These are phyloP conservation scores for Allophyes oxyacanthae DNA, from an alignment of 2,888 invertebrate genomes.

Conservation along the genomic window DNA sequence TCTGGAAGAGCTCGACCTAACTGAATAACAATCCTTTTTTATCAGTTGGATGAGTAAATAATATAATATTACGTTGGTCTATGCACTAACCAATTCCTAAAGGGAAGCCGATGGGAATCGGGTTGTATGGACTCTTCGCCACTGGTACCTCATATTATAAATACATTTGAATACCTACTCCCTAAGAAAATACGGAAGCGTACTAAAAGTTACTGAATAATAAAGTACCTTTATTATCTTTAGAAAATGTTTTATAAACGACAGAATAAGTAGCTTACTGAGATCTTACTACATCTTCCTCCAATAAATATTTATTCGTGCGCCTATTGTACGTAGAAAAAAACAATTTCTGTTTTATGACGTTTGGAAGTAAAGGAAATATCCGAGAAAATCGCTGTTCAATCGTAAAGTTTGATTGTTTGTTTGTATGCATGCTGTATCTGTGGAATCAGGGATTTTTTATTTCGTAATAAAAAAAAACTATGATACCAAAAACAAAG, in stretches of 20 bases:
- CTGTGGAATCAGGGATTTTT: conserved; percentile 7
- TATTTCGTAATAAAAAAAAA: too few relatives aligned
- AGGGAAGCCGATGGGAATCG: too few relatives aligned
- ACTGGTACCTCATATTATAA: too few relatives aligned
- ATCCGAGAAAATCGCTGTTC: conserved; percentile 34
- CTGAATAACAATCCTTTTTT: too few relatives aligned
- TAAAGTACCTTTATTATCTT: conserved; percentile 47
- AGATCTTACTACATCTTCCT: conserved; percentile 28
- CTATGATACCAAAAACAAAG: not conserved
- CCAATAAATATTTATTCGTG: conserved; percentile 55
- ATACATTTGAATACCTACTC: too few relatives aligned
- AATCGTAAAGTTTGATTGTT: conserved; percentile 51
- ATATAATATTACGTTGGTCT: too few relatives aligned
- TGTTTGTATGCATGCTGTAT: conserved; percentile 50
- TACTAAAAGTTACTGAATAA: conserved; percentile 40
- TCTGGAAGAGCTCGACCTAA: too few relatives aligned
- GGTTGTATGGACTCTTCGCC: too few relatives aligned
- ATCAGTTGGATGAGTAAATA: too few relatives aligned
- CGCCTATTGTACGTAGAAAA: conserved; percentile 31
- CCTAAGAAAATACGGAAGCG: conserved; percentile 1
- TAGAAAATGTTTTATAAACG: conserved; percentile 47
- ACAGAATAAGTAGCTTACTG: conserved; percentile 42
- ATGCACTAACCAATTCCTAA: too few relatives aligned
- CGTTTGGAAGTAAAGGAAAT: conserved; percentile 34
- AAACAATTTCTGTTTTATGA: conserved; percentile 56